Evolutionary conservation across 2,888 invertebrate species (phyloP), one percentile per base, ranked within the genome.

Genomic region (Kuschelorhynchus macadamiae): DNA sequence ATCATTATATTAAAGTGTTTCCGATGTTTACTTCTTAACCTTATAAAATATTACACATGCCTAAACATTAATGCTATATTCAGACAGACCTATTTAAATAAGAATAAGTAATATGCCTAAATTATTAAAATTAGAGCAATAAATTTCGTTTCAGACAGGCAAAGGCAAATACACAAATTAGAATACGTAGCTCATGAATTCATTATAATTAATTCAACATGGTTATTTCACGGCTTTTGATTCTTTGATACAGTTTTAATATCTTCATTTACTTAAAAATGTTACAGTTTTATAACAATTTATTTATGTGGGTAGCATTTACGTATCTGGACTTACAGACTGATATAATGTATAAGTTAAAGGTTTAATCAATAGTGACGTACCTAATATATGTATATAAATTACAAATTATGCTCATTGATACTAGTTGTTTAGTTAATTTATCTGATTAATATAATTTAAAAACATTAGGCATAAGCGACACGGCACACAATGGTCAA

Each of bases 281-380:
- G 9, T 25, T 50, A 80, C 80, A 82, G 80, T 81, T 82, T 81
- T 79, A n/a, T 36, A 36, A 3, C 7, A 36, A 36, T 36, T 36
- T 36, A 36, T 36, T 36, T 36, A 36, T 11, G 12, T 36, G 11
- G 25, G 25, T 7, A 25, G 7, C 25, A n/a, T n/a, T n/a, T n/a
- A n/a, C n/a, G n/a, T n/a, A n/a, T n/a, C n/a, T n/a, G n/a, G n/a
- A n/a, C n/a, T n/a, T n/a, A n/a, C n/a, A n/a, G n/a, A n/a, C n/a
- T n/a, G n/a, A n/a, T n/a, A n/a, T n/a, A n/a, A n/a, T n/a, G n/a
- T n/a, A n/a, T n/a, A n/a, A n/a, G n/a, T n/a, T n/a, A n/a, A n/a
- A n/a, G n/a, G n/a, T n/a, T n/a, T n/a, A n/a, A n/a, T n/a, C n/a
- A n/a, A n/a, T n/a, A n/a, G n/a, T n/a, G n/a, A n/a, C n/a, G n/a